Conservation (phyloP, 2,888 invertebrate species). For the Agrotis ipsilon region DNA sequence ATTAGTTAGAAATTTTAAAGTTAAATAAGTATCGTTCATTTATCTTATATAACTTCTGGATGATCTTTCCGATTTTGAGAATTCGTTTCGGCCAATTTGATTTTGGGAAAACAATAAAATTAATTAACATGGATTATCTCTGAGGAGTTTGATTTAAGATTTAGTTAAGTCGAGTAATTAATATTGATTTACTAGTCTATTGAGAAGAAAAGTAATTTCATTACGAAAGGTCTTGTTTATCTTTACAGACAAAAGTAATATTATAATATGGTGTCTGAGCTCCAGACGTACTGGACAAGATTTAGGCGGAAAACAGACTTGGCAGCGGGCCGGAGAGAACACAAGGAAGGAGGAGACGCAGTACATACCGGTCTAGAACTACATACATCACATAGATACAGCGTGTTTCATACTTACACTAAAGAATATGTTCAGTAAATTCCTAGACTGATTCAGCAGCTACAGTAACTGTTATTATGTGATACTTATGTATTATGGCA, state of each 20-base stretch:
- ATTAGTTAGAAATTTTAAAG: conserved; percentile 58
- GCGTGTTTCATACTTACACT: conserved; percentile 21
- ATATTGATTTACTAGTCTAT: conserved; percentile 36
- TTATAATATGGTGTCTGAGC: conserved; percentile 18
- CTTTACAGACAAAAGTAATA: conserved; percentile 17
- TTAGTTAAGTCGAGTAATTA: conserved; percentile 16
- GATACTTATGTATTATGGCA: neutral
- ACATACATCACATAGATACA: conserved; percentile 27
- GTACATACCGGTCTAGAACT: conserved; percentile 20
- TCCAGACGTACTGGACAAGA: conserved; percentile 28
- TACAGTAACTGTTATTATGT: neutral
- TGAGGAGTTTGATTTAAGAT: conserved; percentile 39
- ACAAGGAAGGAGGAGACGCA: conserved; percentile 35
- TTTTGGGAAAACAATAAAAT: conserved; percentile 62
- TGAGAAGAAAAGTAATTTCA: conserved; percentile 30
- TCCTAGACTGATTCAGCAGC: neutral
- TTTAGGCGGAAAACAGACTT: conserved; percentile 51
- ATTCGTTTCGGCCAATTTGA: conserved; percentile 60
- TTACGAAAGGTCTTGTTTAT: neutral
- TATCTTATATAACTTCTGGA: conserved; percentile 62
- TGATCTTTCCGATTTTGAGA: conserved; percentile 61
- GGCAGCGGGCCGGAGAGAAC: conserved; percentile 42
- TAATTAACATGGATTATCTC: conserved; percentile 53
- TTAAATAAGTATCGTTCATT: conserved; percentile 65
- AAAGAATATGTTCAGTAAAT: neutral